Evolutionary conservation across 1,140 invertebrate species (phyloP).

Genomic region (Psix sp.): DNA sequence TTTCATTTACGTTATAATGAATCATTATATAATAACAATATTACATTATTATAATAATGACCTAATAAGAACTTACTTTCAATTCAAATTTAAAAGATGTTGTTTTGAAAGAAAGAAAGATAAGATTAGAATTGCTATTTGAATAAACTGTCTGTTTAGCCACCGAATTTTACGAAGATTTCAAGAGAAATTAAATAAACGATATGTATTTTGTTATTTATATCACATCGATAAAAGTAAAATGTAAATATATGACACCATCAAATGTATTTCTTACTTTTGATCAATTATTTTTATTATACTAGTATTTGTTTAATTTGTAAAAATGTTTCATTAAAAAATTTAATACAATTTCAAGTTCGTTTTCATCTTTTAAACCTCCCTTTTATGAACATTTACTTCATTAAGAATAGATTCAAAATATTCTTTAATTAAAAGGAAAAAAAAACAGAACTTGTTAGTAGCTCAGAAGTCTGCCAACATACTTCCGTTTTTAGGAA

Average conservation of each 20-base stretch:
- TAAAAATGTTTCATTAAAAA: constrained; percentile 47
- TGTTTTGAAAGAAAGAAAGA: background rate
- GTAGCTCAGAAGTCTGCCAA: too few species aligned
- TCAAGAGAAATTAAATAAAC: constrained; percentile 24
- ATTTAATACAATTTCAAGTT: constrained; percentile 11
- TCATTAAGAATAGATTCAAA: too few species aligned
- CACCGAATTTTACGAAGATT: constrained; percentile 23
- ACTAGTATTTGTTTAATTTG: constrained; percentile 38
- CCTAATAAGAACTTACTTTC: too few species aligned
- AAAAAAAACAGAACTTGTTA: too few species aligned
- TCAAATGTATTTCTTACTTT: constrained; percentile 34
- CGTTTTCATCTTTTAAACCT: too few species aligned
- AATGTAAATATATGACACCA: constrained; percentile 41
- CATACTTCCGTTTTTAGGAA: too few species aligned
- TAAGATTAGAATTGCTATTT: constrained; percentile 4
- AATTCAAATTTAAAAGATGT: too few species aligned
- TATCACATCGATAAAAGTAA: constrained; percentile 35
- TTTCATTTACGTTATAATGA: too few species aligned
- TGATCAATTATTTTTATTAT: constrained; percentile 35
- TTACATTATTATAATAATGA: too few species aligned
- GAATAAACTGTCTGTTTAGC: constrained; percentile 23
- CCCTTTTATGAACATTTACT: too few species aligned
- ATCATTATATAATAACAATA: too few species aligned
- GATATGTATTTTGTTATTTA: constrained; percentile 37
- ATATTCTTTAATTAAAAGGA: too few species aligned